Base-by-base conservation (phyloP, 2,113 vertebrate genomes). In the Hepsetus odoe region DNA sequence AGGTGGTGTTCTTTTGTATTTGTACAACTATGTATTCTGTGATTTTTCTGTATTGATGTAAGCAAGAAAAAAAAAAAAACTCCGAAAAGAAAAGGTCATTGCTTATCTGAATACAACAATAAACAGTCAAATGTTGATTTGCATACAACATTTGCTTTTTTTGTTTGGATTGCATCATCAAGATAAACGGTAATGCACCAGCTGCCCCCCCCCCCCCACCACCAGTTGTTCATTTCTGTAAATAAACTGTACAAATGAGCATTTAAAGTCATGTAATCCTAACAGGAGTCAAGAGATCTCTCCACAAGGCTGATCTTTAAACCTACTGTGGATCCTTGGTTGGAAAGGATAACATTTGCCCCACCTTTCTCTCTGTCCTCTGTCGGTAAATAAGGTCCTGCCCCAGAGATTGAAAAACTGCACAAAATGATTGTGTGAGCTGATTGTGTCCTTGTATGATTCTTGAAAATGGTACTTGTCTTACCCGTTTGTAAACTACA, bases 401-500 rank as follows among this genome's bases (percentile, higher is more conserved):
- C 85, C 91, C 91, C 89, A 91, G 92, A 93, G 90, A 93, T 89
- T 18, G 86, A 91, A 86, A 90, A 91, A 42, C 91, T 93, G 90
- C 93, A 92, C 91, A 94, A 91, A 86, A 90, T 85, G 88, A 84
- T 92, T 90, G 93, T 95, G 94, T 95, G 90, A 73, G 33, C 92
- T 91, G 93, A 94, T 93, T 95, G 94, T 96, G 93, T 96, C 93
- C 83, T 80, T 97, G 95, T 96, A 96, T 94, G 95, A 64, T 94
- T 95, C 92, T 96, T 95, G 94, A 92, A 89, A 95, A 95, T 95
- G 94, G 94, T 95, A 95, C 94, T 91, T 95, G 95, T 95, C 93
- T 91, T 94, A 94, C 92, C 93, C 94, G 91, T 97, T 97, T 97
- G 95, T 96, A 97, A 96, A 95, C 92, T 95, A 95, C 93, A 93